Conservation (phyloP, 2,888 invertebrate genomes). For the Orchesellides sinensis region DNA sequence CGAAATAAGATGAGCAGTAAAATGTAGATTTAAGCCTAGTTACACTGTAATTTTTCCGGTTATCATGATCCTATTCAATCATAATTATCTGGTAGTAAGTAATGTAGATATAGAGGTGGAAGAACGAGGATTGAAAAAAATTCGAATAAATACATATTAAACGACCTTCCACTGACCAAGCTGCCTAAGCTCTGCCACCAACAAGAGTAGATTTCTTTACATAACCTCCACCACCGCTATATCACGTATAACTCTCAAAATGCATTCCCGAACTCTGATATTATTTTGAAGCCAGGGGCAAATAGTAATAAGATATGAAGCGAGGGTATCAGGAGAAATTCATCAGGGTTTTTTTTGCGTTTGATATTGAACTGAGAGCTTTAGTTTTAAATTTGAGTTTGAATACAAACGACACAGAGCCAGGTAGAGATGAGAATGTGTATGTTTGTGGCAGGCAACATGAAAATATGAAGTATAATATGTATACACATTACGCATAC, state of each 20-base stretch:
- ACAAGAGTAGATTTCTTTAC: slow-evolving; percentile 35
- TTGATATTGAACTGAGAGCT: no score
- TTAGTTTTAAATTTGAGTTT: no score
- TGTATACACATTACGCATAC: no score
- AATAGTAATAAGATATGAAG: slow-evolving; percentile 57
- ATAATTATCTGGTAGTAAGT: slow-evolving; percentile 53
- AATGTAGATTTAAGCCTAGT: slow-evolving; percentile 60
- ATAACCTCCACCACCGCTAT: neutral
- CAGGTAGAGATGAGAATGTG: no score
- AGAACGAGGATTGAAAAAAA: slow-evolving; percentile 15
- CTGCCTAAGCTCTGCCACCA: no score
- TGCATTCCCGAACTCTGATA: slow-evolving; percentile 20
- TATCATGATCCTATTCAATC: slow-evolving; percentile 62
- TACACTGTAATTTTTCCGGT: slow-evolving; percentile 64
- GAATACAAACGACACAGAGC: no score
- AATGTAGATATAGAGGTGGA: slow-evolving; percentile 1
- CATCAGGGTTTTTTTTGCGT: no score
- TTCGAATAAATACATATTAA: slow-evolving; percentile 48
- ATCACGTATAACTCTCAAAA: neutral
- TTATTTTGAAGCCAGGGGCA: slow-evolving; percentile 59
- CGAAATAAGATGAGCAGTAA: slow-evolving; percentile 58
- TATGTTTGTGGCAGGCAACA: no score
- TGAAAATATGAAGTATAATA: no score
- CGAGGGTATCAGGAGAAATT: slow-evolving; percentile 48
- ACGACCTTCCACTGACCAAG: slow-evolving; percentile 56